Percentiles rank a stretch among this genome's conserved stretches.
phyloP scores from a whole-genome alignment of 1,140 invertebrate genomes.

The Episyrphus balteatus region DNA sequence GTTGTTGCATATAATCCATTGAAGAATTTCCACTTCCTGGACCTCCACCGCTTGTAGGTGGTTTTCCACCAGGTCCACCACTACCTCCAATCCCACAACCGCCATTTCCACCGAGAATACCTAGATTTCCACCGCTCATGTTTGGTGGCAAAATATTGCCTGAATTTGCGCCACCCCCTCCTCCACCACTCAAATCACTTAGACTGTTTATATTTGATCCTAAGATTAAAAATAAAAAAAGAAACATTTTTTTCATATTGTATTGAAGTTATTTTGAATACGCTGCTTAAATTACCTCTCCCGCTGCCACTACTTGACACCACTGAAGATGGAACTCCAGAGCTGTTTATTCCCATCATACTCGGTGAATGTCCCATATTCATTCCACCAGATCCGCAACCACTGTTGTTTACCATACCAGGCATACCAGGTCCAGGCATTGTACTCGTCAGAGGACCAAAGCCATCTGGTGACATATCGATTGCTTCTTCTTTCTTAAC shows the following conservation, averaged over 20 bases:
- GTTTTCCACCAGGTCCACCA: conserved; percentile 5
- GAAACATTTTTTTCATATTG: neutral
- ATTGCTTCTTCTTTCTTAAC: conserved; percentile 27
- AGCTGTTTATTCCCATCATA: neutral
- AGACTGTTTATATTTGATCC: neutral
- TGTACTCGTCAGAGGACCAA: conserved; percentile 18
- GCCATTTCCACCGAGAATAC: neutral
- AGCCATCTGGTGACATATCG: conserved; percentile 26
- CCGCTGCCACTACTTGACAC: neutral
- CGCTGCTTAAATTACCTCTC: conserved; percentile 19
- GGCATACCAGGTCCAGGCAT: neutral
- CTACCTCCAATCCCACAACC: conserved; percentile 9
- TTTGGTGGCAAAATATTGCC: conserved; percentile 14
- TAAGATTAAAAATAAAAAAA: no score
- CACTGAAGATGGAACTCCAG: neutral
- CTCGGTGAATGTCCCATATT: conserved; percentile 12
- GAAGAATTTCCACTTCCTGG: conserved; percentile 10
- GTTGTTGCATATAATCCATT: conserved; percentile 70
- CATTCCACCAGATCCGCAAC: conserved; percentile 5
- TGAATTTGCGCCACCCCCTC: conserved; percentile 11
- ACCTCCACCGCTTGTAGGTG: conserved; percentile 42
- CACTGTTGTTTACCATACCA: conserved; percentile 1
- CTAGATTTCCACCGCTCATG: neutral
- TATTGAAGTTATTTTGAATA: conserved; percentile 1
- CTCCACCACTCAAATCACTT: conserved; percentile 11